Percentiles rank a stretch among this genome's conserved stretches.
These are phyloP conservation scores for Linnaemya tessellans DNA, from an alignment of 2,888 invertebrate genomes.

Conservation along the genomic window DNA sequence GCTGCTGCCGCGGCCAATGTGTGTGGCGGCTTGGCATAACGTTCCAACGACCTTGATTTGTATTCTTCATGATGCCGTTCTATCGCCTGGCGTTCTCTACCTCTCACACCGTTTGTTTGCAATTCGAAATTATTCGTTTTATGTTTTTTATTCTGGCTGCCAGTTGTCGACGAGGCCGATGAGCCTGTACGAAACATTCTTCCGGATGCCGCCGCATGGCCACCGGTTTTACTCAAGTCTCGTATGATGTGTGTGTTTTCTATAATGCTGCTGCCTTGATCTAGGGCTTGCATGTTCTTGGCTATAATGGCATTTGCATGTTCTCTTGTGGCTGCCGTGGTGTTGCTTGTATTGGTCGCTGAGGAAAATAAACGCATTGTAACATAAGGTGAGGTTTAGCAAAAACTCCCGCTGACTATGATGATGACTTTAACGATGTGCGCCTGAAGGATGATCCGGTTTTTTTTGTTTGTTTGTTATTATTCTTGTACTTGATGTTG, in stretches of 20 bases:
- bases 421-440: constrained; percentile 43
- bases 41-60: constrained; percentile 81
- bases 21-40: constrained; percentile 78
- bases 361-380: constrained; percentile 71
- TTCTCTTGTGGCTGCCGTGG: constrained; percentile 49
- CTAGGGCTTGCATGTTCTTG: constrained; percentile 51
- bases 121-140: constrained; percentile 57
- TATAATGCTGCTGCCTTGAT: constrained; percentile 62
- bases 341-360: constrained; percentile 2
- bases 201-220: constrained; percentile 30
- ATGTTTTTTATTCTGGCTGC: constrained; percentile 62
- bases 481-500: constrained; percentile 25
- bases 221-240: constrained; percentile 49
- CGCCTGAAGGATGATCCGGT: constrained; percentile 42
- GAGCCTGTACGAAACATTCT: constrained; percentile 54
- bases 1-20: constrained; percentile 71
- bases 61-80: constrained; percentile 58
- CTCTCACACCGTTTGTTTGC: constrained; percentile 26
- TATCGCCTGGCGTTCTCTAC: constrained; percentile 42
- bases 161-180: constrained; percentile 44
- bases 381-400: constrained; percentile 50
- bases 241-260: constrained; percentile 70
- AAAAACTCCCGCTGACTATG: constrained; percentile 35
- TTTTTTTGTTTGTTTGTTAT: background rate
- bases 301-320: constrained; percentile 67